phyloP scores from a whole-genome alignment of 2,797 vertebrate species.

The Avahi laniger region DNA sequence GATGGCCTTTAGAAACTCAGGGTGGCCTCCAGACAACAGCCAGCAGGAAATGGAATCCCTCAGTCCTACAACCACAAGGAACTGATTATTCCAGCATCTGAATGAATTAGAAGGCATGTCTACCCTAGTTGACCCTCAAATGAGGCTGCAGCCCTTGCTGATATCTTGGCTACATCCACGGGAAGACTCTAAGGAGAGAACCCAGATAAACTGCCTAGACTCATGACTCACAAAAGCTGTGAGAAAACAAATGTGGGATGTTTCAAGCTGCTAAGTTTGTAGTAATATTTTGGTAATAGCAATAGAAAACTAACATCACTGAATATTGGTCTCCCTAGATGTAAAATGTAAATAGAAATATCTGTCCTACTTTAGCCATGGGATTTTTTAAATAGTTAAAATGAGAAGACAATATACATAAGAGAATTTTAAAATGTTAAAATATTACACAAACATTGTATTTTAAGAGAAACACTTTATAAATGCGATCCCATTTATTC shows the following conservation, averaged over 20 bases:
- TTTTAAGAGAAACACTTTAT: conserved; percentile 40
- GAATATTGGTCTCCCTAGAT: background rate
- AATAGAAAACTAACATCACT: background rate
- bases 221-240: background rate
- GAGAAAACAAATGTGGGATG: background rate
- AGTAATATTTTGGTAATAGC: background rate
- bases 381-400: background rate
- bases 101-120: background rate
- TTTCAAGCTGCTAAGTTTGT: background rate
- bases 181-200: background rate
- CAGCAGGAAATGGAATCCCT: background rate
- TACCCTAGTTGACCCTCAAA: background rate
- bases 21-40: background rate
- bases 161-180: background rate
- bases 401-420: background rate
- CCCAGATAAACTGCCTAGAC: background rate
- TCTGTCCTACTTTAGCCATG: background rate
- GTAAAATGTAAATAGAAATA: background rate
- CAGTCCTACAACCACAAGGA: background rate
- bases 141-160: background rate
- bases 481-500: background rate
- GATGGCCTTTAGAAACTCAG: background rate
- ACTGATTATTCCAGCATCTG: background rate
- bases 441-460: background rate
- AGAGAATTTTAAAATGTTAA: background rate